A percentile compares a stretch with the other conserved stretches of the same genome.
These are phyloP conservation scores for Xenopus borealis DNA, from an alignment of 2,113 vertebrate species.

Conservation along the genomic window DNA sequence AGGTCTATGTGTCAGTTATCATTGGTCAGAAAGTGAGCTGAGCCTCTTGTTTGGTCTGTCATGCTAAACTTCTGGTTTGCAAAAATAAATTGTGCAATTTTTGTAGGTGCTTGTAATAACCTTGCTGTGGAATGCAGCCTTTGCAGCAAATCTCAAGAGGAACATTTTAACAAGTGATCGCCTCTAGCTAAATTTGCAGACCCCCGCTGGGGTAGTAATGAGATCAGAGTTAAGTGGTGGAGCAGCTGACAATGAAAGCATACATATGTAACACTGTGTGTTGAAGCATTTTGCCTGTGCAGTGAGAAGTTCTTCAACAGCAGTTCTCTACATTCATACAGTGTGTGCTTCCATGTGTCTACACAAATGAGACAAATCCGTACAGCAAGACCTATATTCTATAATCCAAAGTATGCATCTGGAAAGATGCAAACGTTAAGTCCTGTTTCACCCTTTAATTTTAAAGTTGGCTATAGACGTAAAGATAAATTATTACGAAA, in stretches of 20 bases:
- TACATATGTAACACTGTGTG: slow-evolving; percentile 22
- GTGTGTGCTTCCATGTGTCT: too few species aligned
- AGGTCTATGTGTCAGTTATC: slow-evolving; percentile 7
- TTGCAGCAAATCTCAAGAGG: slow-evolving; percentile 31
- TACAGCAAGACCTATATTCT: too few species aligned
- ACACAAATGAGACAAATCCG: too few species aligned
- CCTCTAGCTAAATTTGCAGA: slow-evolving; percentile 44
- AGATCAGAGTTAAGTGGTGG: slow-evolving; percentile 32
- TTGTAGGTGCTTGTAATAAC: slow-evolving; percentile 41
- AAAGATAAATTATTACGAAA: too few species aligned
- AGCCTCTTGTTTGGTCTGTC: neutral
- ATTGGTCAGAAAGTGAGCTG: neutral
- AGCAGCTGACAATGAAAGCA: slow-evolving; percentile 37
- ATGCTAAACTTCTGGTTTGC: slow-evolving; percentile 28
- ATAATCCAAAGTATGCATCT: too few species aligned
- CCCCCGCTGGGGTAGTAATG: slow-evolving; percentile 42
- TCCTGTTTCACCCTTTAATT: too few species aligned
- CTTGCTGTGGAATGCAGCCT: slow-evolving; percentile 39
- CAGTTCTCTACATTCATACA: neutral
- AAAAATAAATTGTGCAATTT: slow-evolving; percentile 8
- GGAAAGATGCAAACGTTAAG: too few species aligned
- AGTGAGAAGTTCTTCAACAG: neutral
- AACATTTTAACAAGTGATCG: slow-evolving; percentile 36
- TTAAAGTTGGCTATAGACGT: too few species aligned
- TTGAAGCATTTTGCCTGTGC: neutral